Evolutionary conservation across 2,113 vertebrate genomes (phyloP).

Genomic region (Oryzias javanicus): DNA sequence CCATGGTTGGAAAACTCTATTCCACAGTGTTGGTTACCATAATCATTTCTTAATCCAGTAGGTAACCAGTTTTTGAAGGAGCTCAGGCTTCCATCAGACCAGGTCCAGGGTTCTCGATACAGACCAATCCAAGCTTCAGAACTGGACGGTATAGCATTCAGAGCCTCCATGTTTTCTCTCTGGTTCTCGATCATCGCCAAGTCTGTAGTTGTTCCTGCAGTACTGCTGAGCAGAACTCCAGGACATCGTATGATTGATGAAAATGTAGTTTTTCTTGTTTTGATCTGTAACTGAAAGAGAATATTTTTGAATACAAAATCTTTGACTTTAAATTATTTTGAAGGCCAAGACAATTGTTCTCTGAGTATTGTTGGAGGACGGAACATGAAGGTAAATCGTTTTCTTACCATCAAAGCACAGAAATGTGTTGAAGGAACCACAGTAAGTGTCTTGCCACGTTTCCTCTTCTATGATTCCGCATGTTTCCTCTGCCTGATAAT

Average conservation of each 20-base stretch:
- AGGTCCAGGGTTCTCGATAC: conserved; percentile 17
- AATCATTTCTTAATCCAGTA: fast-evolving
- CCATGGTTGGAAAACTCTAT: fast-evolving
- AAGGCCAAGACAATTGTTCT: no score
- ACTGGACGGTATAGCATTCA: not conserved
- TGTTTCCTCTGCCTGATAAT: fast-evolving
- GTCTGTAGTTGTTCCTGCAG: no score
- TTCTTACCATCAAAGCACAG: conserved; percentile 11
- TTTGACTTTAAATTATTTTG: no score
- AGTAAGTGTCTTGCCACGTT: not conserved
- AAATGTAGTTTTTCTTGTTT: not conserved
- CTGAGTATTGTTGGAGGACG: no score
- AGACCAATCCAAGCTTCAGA: conserved; percentile 15
- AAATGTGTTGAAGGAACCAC: fast-evolving
- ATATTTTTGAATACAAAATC: not conserved
- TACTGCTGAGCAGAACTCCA: no score
- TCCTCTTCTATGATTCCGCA: fast-evolving
- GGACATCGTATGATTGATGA: no score
- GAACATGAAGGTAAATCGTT: no score
- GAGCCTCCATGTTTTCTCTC: no score
- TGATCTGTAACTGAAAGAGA: conserved; percentile 3
- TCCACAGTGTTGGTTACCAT: not conserved
- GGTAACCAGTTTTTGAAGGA: not conserved
- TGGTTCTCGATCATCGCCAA: no score
- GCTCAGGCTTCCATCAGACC: conserved; percentile 21